Evolutionary conservation across 2,797 vertebrate species (phyloP).

Genomic region (Labroides dimidiatus): DNA sequence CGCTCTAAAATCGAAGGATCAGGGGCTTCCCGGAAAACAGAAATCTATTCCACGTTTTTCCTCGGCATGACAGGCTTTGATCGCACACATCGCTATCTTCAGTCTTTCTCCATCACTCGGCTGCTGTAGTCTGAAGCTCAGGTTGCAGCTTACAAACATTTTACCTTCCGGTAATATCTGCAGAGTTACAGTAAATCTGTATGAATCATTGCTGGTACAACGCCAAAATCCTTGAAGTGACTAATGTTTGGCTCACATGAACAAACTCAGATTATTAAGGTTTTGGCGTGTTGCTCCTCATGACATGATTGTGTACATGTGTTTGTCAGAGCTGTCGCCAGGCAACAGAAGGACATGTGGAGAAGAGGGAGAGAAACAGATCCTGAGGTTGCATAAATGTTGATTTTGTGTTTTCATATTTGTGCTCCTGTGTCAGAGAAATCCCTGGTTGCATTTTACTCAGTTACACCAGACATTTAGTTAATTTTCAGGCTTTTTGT

Average conservation of each 20-base stretch:
- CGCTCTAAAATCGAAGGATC: neutral
- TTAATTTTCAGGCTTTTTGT: no score
- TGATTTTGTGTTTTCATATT: neutral
- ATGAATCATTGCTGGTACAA: neutral
- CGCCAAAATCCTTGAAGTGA: neutral
- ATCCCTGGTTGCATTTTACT: no score
- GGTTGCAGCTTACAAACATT: neutral
- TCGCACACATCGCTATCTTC: neutral
- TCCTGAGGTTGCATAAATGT: neutral
- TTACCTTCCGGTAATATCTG: neutral
- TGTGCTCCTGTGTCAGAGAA: neutral
- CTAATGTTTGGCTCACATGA: conserved; percentile 14
- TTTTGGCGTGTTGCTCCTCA: neutral
- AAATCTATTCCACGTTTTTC: neutral
- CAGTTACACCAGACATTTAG: neutral
- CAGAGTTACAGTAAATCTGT: neutral
- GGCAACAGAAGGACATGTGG: conserved; percentile 7
- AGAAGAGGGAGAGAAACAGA: neutral
- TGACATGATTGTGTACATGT: conserved; percentile 5
- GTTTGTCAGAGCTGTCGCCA: conserved; percentile 22
- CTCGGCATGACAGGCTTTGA: neutral
- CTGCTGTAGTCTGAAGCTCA: neutral
- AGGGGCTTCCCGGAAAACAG: neutral
- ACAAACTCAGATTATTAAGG: conserved; percentile 4
- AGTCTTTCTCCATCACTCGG: neutral